Conservation (phyloP, 2,797 vertebrate species). For the Furcifer pardalis region DNA sequence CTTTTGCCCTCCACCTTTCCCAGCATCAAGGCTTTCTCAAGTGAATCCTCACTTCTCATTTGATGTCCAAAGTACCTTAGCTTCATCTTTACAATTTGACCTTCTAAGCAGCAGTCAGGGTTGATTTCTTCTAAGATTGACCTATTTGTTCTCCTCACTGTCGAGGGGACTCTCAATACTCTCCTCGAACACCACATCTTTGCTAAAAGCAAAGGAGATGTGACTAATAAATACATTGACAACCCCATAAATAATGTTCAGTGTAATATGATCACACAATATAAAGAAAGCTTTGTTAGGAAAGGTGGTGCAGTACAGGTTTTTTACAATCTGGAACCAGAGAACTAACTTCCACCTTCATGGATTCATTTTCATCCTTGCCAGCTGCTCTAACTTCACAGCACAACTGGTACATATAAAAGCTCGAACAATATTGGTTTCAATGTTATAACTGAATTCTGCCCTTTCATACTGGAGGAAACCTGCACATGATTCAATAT, state of each 20-base stretch:
- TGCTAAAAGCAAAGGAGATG: not conserved
- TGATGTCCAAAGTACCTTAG: too few species aligned
- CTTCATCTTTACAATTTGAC: too few species aligned
- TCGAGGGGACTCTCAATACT: too few species aligned
- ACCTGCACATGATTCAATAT: constrained; percentile 10
- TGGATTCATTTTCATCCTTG: not conserved
- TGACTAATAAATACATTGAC: not conserved
- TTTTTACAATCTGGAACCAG: not conserved
- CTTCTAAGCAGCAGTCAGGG: too few species aligned
- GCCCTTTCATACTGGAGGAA: constrained; percentile 44
- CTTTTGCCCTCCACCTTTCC: too few species aligned
- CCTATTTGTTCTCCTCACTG: too few species aligned
- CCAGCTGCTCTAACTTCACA: constrained; percentile 24
- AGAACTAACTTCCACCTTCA: constrained; percentile 6
- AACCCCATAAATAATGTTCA: not conserved
- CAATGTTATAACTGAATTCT: constrained; percentile 40
- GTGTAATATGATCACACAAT: not conserved
- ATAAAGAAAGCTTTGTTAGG: not conserved
- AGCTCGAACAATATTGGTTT: constrained; percentile 31
- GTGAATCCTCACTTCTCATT: too few species aligned
- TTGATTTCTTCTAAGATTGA: too few species aligned
- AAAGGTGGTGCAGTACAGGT: not conserved
- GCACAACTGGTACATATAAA: constrained; percentile 33
- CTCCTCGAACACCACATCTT: too few species aligned
- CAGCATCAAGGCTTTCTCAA: too few species aligned